These are phyloP conservation scores for Odontocerum albicorne DNA, from an alignment of 2,888 invertebrate genomes.

Conservation along the genomic window DNA sequence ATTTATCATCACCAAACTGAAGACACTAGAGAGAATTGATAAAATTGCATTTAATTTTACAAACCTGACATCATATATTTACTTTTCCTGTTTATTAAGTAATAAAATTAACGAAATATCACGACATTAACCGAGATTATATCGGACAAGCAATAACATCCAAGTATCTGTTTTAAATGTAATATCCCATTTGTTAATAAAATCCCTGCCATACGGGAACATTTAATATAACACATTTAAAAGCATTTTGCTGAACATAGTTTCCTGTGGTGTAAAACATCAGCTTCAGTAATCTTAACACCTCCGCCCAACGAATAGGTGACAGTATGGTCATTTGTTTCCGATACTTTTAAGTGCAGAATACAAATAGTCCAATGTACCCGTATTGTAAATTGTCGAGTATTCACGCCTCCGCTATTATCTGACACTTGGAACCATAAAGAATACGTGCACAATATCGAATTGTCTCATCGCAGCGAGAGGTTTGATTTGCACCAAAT, in stretches of 20 bases:
- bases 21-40: too few species aligned
- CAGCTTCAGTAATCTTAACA: slow-evolving; percentile 22
- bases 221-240: slow-evolving; percentile 14
- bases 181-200: slow-evolving; percentile 6
- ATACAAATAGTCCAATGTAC: slow-evolving; percentile 1
- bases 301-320: slow-evolving; percentile 18
- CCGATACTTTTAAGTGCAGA: slow-evolving; percentile 2
- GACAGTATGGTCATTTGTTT: slow-evolving; percentile 25
- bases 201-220: slow-evolving; percentile 1
- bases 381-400: slow-evolving; percentile 16
- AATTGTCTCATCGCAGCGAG: slow-evolving; percentile 36
- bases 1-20: too few species aligned
- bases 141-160: not conserved
- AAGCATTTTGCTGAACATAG: slow-evolving; percentile 19
- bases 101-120: slow-evolving; percentile 7
- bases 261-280: slow-evolving; percentile 28
- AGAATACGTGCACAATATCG: slow-evolving; percentile 23
- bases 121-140: not conserved
- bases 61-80: slow-evolving; percentile 2
- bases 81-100: not conserved
- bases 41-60: not conserved
- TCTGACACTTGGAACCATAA: slow-evolving; percentile 14
- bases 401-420: slow-evolving; percentile 32
- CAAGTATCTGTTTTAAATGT: slow-evolving; percentile 3
- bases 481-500: slow-evolving; percentile 33